phyloP scores from a whole-genome alignment of 1,140 invertebrate genomes.

The Papilio dardanus region DNA sequence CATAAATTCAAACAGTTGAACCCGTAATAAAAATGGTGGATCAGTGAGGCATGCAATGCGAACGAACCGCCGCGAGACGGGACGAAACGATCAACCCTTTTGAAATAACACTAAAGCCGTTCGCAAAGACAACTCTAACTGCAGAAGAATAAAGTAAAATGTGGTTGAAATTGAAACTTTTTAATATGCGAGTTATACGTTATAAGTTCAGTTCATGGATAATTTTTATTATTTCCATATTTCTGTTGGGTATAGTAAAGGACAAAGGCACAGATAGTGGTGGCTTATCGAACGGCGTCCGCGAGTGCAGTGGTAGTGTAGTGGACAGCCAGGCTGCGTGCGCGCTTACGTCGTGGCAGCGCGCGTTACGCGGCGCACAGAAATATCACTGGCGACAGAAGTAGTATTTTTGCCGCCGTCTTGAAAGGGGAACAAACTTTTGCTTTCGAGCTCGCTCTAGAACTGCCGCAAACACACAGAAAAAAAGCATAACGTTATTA shows the following conservation, averaged over 20 bases:
- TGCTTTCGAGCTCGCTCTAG: conserved; percentile 83
- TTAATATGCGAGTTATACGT: background rate
- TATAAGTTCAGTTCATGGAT: background rate
- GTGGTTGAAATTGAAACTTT: background rate
- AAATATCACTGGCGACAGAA: conserved; percentile 87
- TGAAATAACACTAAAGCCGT: conserved; percentile 77
- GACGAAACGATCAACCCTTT: conserved; percentile 82
- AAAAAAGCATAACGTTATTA: conserved; percentile 73
- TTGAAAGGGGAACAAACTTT: conserved; percentile 86
- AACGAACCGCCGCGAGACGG: conserved; percentile 62
- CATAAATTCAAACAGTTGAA: background rate
- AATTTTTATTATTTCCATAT: background rate
- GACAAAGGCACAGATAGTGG: conserved; percentile 29
- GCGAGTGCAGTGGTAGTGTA: conserved; percentile 45
- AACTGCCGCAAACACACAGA: conserved; percentile 81
- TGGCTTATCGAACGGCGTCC: conserved; percentile 59
- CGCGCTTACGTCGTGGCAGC: conserved; percentile 61
- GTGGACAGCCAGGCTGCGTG: conserved; percentile 69
- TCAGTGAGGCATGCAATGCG: conserved; percentile 59
- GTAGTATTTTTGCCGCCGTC: conserved; percentile 86
- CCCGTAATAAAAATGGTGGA: conserved; percentile 40
- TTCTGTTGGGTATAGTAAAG: background rate
- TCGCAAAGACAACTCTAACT: conserved; percentile 59
- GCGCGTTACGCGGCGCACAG: conserved; percentile 84
- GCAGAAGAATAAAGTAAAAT: background rate